Percentiles rank a stretch among this genome's conserved stretches.
Conservation (phyloP, 2,888 invertebrate species). For the Coenonympha glycerion region DNA sequence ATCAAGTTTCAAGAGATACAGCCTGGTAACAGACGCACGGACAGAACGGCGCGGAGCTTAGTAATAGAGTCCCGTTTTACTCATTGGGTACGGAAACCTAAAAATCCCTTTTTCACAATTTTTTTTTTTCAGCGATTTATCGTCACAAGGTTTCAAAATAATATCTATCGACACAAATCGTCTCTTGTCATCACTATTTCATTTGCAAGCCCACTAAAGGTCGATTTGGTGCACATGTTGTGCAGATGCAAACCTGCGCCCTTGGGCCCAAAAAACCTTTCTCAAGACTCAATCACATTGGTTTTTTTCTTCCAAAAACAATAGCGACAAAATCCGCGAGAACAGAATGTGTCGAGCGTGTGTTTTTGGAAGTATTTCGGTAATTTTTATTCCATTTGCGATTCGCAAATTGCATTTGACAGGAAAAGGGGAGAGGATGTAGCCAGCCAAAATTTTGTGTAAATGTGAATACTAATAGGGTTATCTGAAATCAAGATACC, state of each 20-base stretch:
- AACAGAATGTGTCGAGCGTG: constrained; percentile 18
- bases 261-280: constrained; percentile 45
- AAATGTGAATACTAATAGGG: constrained; percentile 12
- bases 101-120: no score
- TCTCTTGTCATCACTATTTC: constrained; percentile 39
- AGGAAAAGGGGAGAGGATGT: constrained; percentile 21
- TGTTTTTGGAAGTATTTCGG: constrained; percentile 22
- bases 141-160: background rate
- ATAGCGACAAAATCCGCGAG: constrained; percentile 35
- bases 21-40: no score
- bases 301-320: constrained; percentile 53
- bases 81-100: no score
- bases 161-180: constrained; percentile 26
- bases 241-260: constrained; percentile 57
- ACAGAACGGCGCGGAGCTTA: no score
- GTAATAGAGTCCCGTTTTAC: no score
- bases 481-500: background rate
- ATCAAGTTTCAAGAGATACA: no score
- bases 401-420: constrained; percentile 6
- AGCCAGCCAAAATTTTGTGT: constrained; percentile 3
- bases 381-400: constrained; percentile 21
- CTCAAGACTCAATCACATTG: constrained; percentile 40
- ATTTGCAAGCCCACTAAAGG: constrained; percentile 56
- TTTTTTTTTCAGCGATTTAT: no score
- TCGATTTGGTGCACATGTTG: constrained; percentile 58